Evolutionary conservation across 2,797 vertebrate species (phyloP).

Genomic region (Sebastes reedi): DNA sequence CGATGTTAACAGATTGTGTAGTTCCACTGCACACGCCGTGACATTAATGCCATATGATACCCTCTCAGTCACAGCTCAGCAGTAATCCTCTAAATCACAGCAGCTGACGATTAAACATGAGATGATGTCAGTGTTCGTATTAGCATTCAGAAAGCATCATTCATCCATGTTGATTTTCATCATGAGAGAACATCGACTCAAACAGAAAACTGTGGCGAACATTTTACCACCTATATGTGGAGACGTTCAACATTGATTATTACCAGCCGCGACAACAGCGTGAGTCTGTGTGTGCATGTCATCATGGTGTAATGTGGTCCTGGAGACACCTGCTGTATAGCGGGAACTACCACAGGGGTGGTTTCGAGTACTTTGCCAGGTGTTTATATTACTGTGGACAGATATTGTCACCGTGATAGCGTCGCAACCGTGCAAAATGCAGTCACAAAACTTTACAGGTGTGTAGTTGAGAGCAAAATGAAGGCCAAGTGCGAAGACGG

Average conservation of each 20-base stretch:
- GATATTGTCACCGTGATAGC: background rate
- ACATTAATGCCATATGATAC: conserved; percentile 41
- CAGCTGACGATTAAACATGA: conserved; percentile 10
- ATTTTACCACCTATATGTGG: background rate
- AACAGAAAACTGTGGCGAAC: background rate
- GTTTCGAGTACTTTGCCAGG: background rate
- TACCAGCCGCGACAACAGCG: background rate
- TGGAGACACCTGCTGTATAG: background rate
- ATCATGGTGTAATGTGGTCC: too few species aligned
- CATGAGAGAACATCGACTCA: background rate
- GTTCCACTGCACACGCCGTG: conserved; percentile 4
- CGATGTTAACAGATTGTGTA: conserved; percentile 26
- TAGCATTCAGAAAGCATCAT: background rate
- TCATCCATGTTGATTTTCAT: background rate
- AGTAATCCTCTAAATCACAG: conserved; percentile 41
- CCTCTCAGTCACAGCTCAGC: conserved; percentile 24
- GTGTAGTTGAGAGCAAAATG: background rate
- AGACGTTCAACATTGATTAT: background rate
- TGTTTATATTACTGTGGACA: background rate
- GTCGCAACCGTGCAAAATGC: background rate
- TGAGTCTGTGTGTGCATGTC: background rate
- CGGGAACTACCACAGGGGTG: background rate
- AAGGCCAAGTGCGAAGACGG: background rate
- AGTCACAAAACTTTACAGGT: background rate
- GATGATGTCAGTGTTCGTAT: background rate